Conservation (phyloP, 2,888 invertebrate species). For the Camponotus fellah region DNA sequence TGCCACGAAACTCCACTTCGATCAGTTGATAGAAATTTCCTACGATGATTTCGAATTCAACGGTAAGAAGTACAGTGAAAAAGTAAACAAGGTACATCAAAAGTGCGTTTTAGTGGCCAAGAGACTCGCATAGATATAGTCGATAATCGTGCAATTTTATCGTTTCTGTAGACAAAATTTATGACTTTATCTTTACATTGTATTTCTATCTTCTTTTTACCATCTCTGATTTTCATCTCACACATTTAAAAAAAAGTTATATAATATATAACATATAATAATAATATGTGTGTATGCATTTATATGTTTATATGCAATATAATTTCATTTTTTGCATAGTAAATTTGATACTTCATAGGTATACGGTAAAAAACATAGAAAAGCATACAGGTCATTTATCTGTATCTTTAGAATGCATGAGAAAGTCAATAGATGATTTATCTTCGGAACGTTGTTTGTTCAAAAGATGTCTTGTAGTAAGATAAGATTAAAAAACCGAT, state of each 20-base stretch:
- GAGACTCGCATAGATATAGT: conserved; percentile 49
- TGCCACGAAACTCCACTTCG: conserved; percentile 87
- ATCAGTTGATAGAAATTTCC: conserved; percentile 86
- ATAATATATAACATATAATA: neutral
- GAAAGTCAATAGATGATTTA: neutral
- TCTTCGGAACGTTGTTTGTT: neutral
- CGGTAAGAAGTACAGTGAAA: conserved; percentile 88
- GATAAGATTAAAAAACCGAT: neutral
- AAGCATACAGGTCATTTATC: neutral
- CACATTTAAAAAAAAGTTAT: neutral
- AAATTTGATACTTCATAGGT: neutral
- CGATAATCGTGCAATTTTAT: neutral
- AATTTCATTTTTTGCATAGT: neutral
- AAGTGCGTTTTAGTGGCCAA: conserved; percentile 72
- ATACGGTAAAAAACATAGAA: neutral
- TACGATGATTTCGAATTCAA: conserved; percentile 87
- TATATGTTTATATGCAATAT: neutral
- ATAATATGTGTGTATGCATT: neutral
- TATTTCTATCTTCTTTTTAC: neutral
- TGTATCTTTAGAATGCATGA: neutral
- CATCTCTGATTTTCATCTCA: neutral
- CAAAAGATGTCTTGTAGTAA: neutral
- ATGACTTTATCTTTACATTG: neutral
- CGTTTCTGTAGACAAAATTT: neutral
- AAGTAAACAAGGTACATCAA: conserved; percentile 84